Evolutionary conservation across 2,888 invertebrate genomes (phyloP).

Genomic region (Drosophila peninsularis): DNA sequence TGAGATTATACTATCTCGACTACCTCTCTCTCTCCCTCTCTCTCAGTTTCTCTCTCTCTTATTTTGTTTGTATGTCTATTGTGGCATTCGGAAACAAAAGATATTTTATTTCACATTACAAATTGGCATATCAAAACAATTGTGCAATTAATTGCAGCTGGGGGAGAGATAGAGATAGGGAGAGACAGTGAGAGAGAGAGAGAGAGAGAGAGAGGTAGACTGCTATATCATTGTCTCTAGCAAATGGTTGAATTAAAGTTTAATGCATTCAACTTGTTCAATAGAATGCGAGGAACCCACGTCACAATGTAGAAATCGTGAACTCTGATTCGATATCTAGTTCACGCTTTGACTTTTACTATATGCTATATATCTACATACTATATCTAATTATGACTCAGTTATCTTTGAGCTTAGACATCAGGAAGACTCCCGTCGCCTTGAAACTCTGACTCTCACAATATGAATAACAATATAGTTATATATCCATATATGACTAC

Average conservation of each 20-base stretch:
- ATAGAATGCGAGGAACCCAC: slow-evolving; percentile 1
- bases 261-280: slow-evolving; percentile 26
- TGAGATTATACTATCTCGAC: background rate
- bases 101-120: slow-evolving; percentile 26
- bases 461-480: slow-evolving; percentile 3
- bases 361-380: slow-evolving; percentile 7
- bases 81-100: slow-evolving; percentile 50
- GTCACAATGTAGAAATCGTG: slow-evolving; percentile 3
- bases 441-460: slow-evolving; percentile 4
- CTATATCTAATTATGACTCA: slow-evolving; percentile 19
- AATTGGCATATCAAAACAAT: slow-evolving; percentile 54
- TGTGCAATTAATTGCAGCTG: slow-evolving; percentile 53
- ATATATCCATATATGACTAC: background rate
- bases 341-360: slow-evolving; percentile 30
- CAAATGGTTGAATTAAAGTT: slow-evolving; percentile 33
- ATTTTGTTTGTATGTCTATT: slow-evolving; percentile 1
- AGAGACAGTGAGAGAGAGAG: background rate
- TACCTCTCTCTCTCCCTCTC: background rate
- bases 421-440: slow-evolving; percentile 2
- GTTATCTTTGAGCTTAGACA: background rate
- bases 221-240: slow-evolving; percentile 33
- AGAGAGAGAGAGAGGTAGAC: background rate
- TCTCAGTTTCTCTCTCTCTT: background rate
- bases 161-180: slow-evolving; percentile 23
- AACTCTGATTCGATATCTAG: background rate